Percentiles rank a stretch among this genome's conserved stretches.
Evolutionary conservation across 2,888 invertebrate genomes (phyloP).

Genomic region (Drosophila suboccidentalis): DNA sequence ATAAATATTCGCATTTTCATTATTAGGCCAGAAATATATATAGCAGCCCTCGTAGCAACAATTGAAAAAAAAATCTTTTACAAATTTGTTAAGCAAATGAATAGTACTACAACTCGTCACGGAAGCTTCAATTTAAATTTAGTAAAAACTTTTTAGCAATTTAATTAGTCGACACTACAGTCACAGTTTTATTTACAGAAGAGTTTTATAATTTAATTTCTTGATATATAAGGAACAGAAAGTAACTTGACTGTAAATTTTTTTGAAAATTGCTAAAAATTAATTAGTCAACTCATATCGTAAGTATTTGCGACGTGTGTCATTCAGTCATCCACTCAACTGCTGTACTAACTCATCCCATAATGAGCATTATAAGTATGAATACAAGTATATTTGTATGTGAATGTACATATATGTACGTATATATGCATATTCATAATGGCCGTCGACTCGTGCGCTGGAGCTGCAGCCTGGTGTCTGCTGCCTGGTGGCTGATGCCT

Average conservation of each 20-base stretch:
- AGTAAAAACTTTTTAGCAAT: neutral
- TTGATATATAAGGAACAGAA: neutral
- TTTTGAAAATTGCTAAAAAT: conserved; percentile 1
- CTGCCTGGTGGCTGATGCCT: neutral
- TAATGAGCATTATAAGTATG: conserved; percentile 40
- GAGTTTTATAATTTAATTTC: neutral
- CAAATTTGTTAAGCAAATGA: too few species aligned
- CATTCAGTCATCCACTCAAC: conserved; percentile 30
- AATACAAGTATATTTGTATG: neutral
- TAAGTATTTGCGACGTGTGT: conserved; percentile 31
- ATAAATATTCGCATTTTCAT: too few species aligned
- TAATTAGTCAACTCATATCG: conserved; percentile 6
- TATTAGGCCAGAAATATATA: too few species aligned
- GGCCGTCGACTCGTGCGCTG: conserved; percentile 39
- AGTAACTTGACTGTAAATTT: neutral
- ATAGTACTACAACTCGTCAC: neutral
- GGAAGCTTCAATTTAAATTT: too few species aligned
- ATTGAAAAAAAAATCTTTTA: too few species aligned
- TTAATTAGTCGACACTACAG: neutral
- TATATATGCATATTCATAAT: conserved; percentile 22
- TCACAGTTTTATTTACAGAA: neutral
- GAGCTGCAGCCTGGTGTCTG: conserved; percentile 15
- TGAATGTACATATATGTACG: neutral
- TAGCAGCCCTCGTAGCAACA: too few species aligned
- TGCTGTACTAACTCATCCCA: conserved; percentile 27